phyloP scores from a whole-genome alignment of 2,797 vertebrate species.

The Cygnus olor region DNA sequence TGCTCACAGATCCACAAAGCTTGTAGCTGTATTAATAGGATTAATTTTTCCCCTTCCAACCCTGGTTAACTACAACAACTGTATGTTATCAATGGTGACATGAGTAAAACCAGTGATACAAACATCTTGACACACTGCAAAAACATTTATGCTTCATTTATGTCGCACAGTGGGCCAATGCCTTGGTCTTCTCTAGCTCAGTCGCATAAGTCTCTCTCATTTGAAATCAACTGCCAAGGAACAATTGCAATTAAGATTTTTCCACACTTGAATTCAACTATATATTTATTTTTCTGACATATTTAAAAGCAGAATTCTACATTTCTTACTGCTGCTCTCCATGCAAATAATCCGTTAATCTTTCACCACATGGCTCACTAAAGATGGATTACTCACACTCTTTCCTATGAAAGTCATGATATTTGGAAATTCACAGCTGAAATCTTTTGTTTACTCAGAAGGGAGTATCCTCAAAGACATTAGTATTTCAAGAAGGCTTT shows the following conservation, averaged over 20 bases:
- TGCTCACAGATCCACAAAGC: conserved; percentile 50
- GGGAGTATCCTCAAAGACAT: neutral
- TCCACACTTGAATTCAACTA: neutral
- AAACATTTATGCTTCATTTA: neutral
- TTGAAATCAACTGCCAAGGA: neutral
- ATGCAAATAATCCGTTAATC: neutral
- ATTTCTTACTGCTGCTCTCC: neutral
- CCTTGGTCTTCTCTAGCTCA: neutral
- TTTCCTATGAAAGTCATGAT: neutral
- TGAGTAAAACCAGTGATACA: conserved; percentile 21
- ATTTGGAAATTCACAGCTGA: neutral
- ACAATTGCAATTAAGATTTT: neutral
- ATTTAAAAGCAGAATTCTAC: neutral
- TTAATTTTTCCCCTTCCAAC: conserved; percentile 42
- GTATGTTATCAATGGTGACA: neutral
- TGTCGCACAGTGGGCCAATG: neutral
- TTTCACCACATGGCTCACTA: neutral
- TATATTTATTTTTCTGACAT: neutral
- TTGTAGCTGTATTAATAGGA: conserved; percentile 44
- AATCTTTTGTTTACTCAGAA: neutral
- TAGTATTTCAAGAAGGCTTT: neutral
- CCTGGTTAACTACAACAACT: neutral
- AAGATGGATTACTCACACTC: neutral
- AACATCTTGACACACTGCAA: neutral
- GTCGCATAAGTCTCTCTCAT: neutral